Evolutionary conservation across 2,113 vertebrate species (phyloP), one percentile per base, ranked within the genome.

Genomic region (Varanus salvator): DNA sequence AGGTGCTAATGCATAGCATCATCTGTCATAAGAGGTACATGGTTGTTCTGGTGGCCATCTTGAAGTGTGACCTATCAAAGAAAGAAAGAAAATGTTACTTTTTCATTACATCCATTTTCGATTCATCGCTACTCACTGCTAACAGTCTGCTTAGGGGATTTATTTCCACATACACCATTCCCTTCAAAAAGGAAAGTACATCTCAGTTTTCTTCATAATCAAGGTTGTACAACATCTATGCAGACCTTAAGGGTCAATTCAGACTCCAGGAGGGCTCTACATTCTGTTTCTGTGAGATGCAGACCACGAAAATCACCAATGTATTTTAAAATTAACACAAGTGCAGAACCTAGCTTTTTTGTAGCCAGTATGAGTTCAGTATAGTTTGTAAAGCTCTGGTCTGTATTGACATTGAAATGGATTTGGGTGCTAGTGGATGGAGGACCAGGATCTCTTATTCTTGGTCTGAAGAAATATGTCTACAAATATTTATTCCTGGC

Each of bases 41-140:
- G 97, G 97, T 97, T 97, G 95, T 95, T 96, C 93, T 96, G 94
- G 95, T 97, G 96, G 92, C 97, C 97, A 94, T 97, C 97, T 76
- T 95, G 96, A 95, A 95, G 94, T 31, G 95, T 90, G 27, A 96
- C 94, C 97, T 97, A 77, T 9, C 57, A 87, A 87, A 90, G 44
- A 64, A 80, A 87, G 89, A 90, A 1, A 75, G 8, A 85, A 92
- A 38, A 68, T 90, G 85, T 1, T 12, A 86, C n/a, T 92, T 72
- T 91, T 68, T 66, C 72, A 85, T 27, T 81, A 9, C 85, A 66
- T 50, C 6, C 71, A 75, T 31, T 76, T 17, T 50, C n/a, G 54
- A 68, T 0, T 17, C 17, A 7, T 8, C 60, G 21, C 6, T 57
- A 14, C 25, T 86, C 72, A 75, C 75, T 8, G 69, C 1, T 4